Evolutionary conservation across 2,888 invertebrate species (phyloP), one percentile per base, ranked within the genome.

Genomic region (Kuschelorhynchus macadamiae): DNA sequence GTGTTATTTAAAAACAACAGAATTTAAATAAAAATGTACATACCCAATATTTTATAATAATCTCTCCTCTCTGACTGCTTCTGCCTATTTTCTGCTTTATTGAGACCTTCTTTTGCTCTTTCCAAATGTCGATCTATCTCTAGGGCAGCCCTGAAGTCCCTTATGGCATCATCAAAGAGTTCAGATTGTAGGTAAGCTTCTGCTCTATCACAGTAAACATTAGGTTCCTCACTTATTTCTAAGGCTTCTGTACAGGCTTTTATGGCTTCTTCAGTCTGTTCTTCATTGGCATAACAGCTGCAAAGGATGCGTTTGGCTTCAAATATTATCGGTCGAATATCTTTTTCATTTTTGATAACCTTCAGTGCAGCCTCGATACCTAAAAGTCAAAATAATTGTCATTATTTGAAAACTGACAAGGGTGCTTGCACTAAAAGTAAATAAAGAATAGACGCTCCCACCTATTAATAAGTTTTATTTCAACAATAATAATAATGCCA

Each of bases 31-130:
- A 25, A 25, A 25, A 25, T 25, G n/a, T n/a, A n/a, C n/a, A n/a
- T 44, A 67, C 92, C 94, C 59, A 98, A 86, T 76, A 98, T 98
- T 85, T 98, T 98, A 84, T 99, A 99, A 85, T 99, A 99, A 85
- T 99, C 98, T 73, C 97, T 86, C 79, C 92, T 92, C 80, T 96
- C 94, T 0, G 97, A 89, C 81, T 96, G 94, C 80, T 97, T 97
- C 83, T 96, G 94, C 74, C 97, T 84, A 79, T 95, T 94, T 84
- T 97, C 95, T 1, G 97, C 96, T 75, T 91, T 90, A 68, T 90
- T 88, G 17, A 96, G 81, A 0, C 98, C 98, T 67, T 98, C 96
- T 81, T 93, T 92, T 1, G 97, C 97, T 71, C 95, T 86, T 73
- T 91, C 88, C 69, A 90, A 87, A 20, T 90, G 88, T 36, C 92